A percentile compares a stretch with the other conserved stretches of the same genome.
Conservation (phyloP, 2,888 invertebrate species). For the Ennomos erosarius region DNA sequence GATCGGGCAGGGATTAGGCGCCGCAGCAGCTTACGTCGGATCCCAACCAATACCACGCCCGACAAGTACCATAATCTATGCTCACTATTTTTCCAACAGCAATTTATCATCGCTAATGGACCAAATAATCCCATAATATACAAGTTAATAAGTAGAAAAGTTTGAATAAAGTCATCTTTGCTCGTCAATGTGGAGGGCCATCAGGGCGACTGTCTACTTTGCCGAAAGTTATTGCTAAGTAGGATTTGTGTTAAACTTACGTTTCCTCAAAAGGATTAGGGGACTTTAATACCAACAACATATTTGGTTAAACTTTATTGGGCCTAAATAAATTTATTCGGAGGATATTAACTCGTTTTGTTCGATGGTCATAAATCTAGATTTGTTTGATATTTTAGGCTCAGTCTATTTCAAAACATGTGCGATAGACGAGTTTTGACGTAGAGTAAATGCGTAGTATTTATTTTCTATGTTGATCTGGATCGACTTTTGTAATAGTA, state of each 20-base stretch:
- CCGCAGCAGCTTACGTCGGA: conserved; percentile 73
- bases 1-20: conserved; percentile 75
- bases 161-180: conserved; percentile 77
- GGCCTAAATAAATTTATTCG: conserved; percentile 34
- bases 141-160: conserved; percentile 81
- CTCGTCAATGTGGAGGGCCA: conserved; percentile 77
- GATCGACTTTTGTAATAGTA: conserved; percentile 64
- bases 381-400: conserved; percentile 30
- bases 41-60: conserved; percentile 74
- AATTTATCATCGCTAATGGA: conserved; percentile 59
- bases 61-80: conserved; percentile 58
- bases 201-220: conserved; percentile 80
- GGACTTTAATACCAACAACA: conserved; percentile 71
- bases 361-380: conserved; percentile 35
- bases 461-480: conserved; percentile 11
- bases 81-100: conserved; percentile 57
- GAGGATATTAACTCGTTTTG: conserved; percentile 29
- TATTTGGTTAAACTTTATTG: conserved; percentile 54
- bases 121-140: conserved; percentile 74
- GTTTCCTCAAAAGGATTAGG: conserved; percentile 74
- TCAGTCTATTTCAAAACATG: conserved; percentile 30
- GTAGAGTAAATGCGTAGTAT: conserved; percentile 10
- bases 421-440: conserved; percentile 21
- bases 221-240: conserved; percentile 79
- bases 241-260: conserved; percentile 79